Evolutionary conservation across 1,140 invertebrate species (phyloP).

Genomic region (Drosophila navojoa): DNA sequence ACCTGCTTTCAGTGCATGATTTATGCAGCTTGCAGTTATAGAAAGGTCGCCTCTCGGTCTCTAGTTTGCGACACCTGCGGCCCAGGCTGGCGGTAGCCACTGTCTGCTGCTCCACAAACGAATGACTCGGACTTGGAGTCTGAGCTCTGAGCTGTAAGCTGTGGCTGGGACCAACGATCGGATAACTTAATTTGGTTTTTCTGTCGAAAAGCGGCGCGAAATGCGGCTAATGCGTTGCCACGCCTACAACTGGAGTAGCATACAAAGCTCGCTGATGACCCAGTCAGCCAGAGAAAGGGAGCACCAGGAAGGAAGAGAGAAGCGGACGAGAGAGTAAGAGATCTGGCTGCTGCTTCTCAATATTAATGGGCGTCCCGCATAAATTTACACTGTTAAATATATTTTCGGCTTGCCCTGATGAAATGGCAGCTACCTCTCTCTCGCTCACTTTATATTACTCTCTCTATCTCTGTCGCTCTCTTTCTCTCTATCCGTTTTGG

Average conservation of each 20-base stretch:
- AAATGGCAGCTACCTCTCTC: slow-evolving; percentile 7
- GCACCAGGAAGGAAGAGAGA: not conserved
- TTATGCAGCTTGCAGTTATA: slow-evolving; percentile 35
- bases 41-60: slow-evolving; percentile 47
- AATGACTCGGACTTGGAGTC: not conserved
- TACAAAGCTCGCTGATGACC: slow-evolving; percentile 25
- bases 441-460: too few species aligned
- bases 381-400: slow-evolving; percentile 46
- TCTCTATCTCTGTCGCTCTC: not conserved
- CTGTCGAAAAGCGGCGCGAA: slow-evolving; percentile 44
- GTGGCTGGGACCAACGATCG: slow-evolving; percentile 1
- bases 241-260: slow-evolving; percentile 31
- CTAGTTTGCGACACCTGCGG: slow-evolving; percentile 44
- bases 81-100: slow-evolving; percentile 14
- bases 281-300: not conserved
- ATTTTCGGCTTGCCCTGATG: slow-evolving; percentile 26
- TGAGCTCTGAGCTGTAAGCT: not conserved
- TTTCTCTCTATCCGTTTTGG: not conserved
- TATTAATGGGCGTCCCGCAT: slow-evolving; percentile 38
- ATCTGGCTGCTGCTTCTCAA: not conserved
- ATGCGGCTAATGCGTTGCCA: slow-evolving; percentile 49
- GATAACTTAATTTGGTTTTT: slow-evolving; percentile 51
- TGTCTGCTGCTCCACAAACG: slow-evolving; percentile 19
- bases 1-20: slow-evolving; percentile 29
- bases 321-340: not conserved